A percentile compares a stretch with the other conserved stretches of the same genome.
These are phyloP conservation scores for Babyrousa celebensis DNA, from an alignment of 2,797 vertebrate genomes.

Conservation along the genomic window DNA sequence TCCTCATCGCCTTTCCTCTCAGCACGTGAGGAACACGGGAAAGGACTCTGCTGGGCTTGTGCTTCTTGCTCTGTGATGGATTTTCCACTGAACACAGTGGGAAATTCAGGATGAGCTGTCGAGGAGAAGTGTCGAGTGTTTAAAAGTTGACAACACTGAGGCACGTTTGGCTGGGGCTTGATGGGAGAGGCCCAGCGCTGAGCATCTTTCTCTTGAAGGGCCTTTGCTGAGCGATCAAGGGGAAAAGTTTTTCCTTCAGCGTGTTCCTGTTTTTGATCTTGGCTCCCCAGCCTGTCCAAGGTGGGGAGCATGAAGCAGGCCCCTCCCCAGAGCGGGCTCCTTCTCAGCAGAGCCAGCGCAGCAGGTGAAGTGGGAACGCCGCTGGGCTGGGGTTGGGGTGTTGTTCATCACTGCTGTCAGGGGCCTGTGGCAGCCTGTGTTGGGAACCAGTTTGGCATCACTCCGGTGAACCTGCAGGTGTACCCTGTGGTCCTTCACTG, in stretches of 20 bases:
- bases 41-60: neutral
- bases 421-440: too few species aligned
- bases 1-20: neutral
- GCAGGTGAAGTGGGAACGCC: too few species aligned
- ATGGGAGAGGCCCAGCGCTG: neutral
- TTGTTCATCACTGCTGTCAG: too few species aligned
- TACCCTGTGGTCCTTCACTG: neutral
- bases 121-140: neutral
- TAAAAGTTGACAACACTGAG: constrained; percentile 45
- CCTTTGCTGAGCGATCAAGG: neutral
- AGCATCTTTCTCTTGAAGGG: neutral
- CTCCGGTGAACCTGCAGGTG: neutral
- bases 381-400: too few species aligned
- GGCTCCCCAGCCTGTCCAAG: neutral
- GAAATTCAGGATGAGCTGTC: neutral
- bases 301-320: neutral
- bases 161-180: neutral
- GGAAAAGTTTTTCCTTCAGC: neutral
- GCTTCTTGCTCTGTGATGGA: neutral
- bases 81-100: neutral
- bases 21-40: neutral
- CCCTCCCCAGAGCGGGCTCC: too few species aligned
- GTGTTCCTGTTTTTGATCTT: neutral
- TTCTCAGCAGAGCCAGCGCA: too few species aligned
- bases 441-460: neutral